These are phyloP conservation scores for Apolygus lucorum DNA, from an alignment of 1,140 invertebrate species.

Conservation along the genomic window DNA sequence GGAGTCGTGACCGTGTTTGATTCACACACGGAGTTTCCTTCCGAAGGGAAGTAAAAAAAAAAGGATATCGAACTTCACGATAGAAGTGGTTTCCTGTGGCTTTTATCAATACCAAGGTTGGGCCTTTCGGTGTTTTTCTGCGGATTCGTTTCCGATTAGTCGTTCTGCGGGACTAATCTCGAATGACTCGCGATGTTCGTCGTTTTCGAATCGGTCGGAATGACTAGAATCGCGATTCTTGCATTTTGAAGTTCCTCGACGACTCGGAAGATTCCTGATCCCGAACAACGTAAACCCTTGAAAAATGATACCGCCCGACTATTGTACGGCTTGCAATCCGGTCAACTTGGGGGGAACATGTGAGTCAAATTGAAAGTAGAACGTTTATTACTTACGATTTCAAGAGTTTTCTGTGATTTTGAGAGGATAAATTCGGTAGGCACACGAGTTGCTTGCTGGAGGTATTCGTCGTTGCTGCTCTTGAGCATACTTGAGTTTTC, in stretches of 20 bases:
- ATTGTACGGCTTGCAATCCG: slow-evolving; percentile 25
- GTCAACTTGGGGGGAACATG: slow-evolving; percentile 23
- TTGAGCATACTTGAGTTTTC: not conserved
- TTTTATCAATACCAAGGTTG: too few species aligned
- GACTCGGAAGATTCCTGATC: not conserved
- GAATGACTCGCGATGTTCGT: not conserved
- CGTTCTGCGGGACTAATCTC: not conserved
- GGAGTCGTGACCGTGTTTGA: not conserved
- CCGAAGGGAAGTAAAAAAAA: not conserved
- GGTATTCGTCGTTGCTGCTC: not conserved
- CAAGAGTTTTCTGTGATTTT: not conserved
- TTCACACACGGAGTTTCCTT: not conserved
- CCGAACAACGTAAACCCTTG: too few species aligned
- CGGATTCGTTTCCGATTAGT: not conserved
- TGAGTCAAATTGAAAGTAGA: slow-evolving; percentile 3
- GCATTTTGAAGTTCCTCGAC: too few species aligned
- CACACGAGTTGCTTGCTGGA: not conserved
- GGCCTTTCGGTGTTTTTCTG: too few species aligned
- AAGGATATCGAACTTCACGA: not conserved
- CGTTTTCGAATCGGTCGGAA: not conserved
- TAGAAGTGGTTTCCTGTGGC: too few species aligned
- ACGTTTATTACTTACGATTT: not conserved
- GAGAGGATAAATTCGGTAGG: not conserved
- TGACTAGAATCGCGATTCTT: too few species aligned
- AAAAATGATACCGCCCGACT: slow-evolving; percentile 22